Percentiles rank a stretch among this genome's conserved stretches.
Evolutionary conservation across 2,113 vertebrate species (phyloP).

Genomic region (Zapornia atra): DNA sequence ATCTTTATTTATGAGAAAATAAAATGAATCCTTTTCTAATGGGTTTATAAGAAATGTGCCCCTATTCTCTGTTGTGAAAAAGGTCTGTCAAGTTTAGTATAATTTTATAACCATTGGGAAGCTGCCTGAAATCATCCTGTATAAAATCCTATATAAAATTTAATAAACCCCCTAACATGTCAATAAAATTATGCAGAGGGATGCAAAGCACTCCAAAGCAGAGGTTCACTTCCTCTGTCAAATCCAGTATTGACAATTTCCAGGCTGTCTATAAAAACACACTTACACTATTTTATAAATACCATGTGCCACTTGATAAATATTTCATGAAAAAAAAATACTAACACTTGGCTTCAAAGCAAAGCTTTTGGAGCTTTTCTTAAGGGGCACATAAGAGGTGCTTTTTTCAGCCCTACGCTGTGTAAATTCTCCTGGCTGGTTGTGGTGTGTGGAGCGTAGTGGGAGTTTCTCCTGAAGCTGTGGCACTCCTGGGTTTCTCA

Average conservation of each 20-base stretch:
- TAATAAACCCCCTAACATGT: background rate
- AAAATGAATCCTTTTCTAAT: background rate
- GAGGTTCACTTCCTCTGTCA: background rate
- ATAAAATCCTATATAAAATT: background rate
- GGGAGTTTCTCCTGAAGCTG: background rate
- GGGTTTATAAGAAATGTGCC: background rate
- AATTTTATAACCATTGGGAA: background rate
- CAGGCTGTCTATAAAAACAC: background rate
- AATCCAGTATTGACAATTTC: background rate
- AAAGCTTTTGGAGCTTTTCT: background rate
- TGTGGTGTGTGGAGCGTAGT: fast-evolving
- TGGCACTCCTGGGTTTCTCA: background rate
- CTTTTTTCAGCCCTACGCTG: background rate
- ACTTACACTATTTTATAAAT: background rate
- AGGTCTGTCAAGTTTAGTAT: background rate
- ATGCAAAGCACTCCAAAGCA: background rate
- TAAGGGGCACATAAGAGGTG: background rate
- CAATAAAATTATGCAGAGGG: background rate
- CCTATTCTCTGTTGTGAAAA: background rate
- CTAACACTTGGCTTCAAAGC: background rate
- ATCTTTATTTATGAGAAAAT: background rate
- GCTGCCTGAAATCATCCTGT: background rate
- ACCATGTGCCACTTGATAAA: background rate
- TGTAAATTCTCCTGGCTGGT: background rate
- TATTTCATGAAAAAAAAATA: constrained; percentile 2